A percentile compares a stretch with the other conserved stretches of the same genome.
phyloP scores from a whole-genome alignment of 2,113 vertebrate species.

The Notothenia coriiceps region DNA sequence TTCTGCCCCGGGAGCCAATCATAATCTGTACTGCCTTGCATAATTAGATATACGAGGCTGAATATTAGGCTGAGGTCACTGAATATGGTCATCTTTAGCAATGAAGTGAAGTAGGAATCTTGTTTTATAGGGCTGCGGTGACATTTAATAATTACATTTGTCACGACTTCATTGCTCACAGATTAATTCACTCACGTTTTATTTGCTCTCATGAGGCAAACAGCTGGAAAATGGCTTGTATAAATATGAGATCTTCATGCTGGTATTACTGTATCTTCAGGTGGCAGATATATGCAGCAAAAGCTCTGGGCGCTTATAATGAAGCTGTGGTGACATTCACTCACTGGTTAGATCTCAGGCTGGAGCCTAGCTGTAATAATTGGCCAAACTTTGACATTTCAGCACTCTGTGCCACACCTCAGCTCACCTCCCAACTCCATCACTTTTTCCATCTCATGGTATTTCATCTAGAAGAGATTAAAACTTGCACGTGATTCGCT shows the following conservation, averaged over 20 bases:
- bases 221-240: conserved; percentile 52
- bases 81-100: conserved; percentile 57
- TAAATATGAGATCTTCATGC: conserved; percentile 35
- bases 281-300: conserved; percentile 36
- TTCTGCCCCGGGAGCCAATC: conserved; percentile 52
- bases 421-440: conserved; percentile 59
- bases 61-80: conserved; percentile 41
- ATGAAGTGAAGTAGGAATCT: conserved; percentile 44
- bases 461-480: conserved; percentile 56
- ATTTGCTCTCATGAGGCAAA: conserved; percentile 28
- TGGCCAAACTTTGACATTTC: conserved; percentile 72
- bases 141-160: conserved; percentile 47
- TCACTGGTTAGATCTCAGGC: conserved; percentile 55
- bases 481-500: neutral
- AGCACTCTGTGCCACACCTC: conserved; percentile 69
- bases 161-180: conserved; percentile 36
- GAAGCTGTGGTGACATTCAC: conserved; percentile 65
- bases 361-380: conserved; percentile 61
- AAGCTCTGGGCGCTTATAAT: conserved; percentile 42
- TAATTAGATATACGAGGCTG: conserved; percentile 36
- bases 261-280: conserved; percentile 68
- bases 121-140: conserved; percentile 48
- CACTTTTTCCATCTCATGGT: conserved; percentile 60
- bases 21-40: conserved; percentile 48
- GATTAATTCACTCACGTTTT: conserved; percentile 43